Evolutionary conservation across 1,140 invertebrate species (phyloP), one percentile per base, ranked within the genome.

Genomic region (Achatina immaculata): DNA sequence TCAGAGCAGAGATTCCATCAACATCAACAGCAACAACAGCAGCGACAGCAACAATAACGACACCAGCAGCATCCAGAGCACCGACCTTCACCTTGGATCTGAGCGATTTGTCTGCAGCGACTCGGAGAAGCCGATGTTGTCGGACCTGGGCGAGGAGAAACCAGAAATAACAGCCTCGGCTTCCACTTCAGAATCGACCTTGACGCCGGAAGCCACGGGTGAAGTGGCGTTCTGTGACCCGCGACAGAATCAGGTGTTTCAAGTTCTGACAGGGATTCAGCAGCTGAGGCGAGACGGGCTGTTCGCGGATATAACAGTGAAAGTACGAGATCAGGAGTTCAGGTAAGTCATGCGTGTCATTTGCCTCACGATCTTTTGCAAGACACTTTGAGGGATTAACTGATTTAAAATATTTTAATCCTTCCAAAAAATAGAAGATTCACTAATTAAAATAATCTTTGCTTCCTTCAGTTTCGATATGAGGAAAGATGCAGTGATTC

Each of bases 211-310:
- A 0, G 43, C 24, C 9, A 48, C 28, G 9, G n/a, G 34, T 1
- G 76, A 78, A 34, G 43, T 78, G 45, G 45, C 76, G 7, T 78
- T 78, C 28, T 28, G 28, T 40, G 76, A 78, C 65, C 76, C 76
- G 14, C 51, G 76, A 9, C 76, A 78, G 62, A 78, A 68, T 48
- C 76, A 78, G 36, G 76, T 78, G 51, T 78, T 78, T 34, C 76
- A 78, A 36, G 9, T 78, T 1, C 34, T 78, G 43, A 78, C 76
- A 24, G 76, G 76, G 11, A 24, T 78, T n/a, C 76, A 78, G 76
- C 76, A 78, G 62, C n/a, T 78, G 9, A 43, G 76, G 7, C 36
- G 65, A 34, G 36, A 42, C 42, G 76, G 58, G 9, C 58, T 43
- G 65, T 78, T 68, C 68, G 76, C 76, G 9, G 76, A 78, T 40